Base-by-base conservation (phyloP, 2,797 vertebrate genomes). In the Hyperoplus lanceolatus region DNA sequence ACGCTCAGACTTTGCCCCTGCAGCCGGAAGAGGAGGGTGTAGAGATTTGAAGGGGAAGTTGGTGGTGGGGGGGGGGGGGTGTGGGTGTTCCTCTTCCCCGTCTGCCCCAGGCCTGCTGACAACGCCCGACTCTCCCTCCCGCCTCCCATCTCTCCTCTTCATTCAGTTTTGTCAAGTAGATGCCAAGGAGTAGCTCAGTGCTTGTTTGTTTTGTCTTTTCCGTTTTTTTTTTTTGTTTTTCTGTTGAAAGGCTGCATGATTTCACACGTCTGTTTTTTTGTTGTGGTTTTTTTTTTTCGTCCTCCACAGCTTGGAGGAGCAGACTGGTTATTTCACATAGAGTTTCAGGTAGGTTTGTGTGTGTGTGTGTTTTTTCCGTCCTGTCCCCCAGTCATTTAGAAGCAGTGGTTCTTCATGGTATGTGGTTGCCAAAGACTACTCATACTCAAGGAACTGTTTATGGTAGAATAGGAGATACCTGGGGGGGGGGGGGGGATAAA, bases 401-500 rank as follows among this genome's bases (percentile, higher is more conserved):
- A 87, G 84, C 87, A 85, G 86, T 85, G 90, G 89, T 90, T 91
- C 84, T 89, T 86, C 65, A 39, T 70, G 61, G 76, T 79, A 86
- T 66, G 79, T 73, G 85, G 80, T 81, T 73, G 84, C 91, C 29
- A 86, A 87, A 91, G 91, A 92, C 94, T 99, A 99, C 93, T 99
- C 98, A 2, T 99, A 99, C 83, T 99, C 97, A 82, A 99, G 96
- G 94, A 99, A 99, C 94, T 99, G 98, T 92, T 99, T 99, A 96
- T 99, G 98, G 95, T 99, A 99, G 96, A 99, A 99, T 93, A 99
- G 96, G 90, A 99, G 96, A 95, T 99, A 99, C 86, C 97, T 99
- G 87, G 13, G 13, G 10, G 18, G 13, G 10, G 18, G 38, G 0
- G 50, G 11, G 60, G 66, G 8, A 66, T 57, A 79, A n/a, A 70